A percentile compares a stretch with the other conserved stretches of the same genome.
Evolutionary conservation across 2,797 vertebrate species (phyloP).

Genomic region (Sphaeramia orbicularis): DNA sequence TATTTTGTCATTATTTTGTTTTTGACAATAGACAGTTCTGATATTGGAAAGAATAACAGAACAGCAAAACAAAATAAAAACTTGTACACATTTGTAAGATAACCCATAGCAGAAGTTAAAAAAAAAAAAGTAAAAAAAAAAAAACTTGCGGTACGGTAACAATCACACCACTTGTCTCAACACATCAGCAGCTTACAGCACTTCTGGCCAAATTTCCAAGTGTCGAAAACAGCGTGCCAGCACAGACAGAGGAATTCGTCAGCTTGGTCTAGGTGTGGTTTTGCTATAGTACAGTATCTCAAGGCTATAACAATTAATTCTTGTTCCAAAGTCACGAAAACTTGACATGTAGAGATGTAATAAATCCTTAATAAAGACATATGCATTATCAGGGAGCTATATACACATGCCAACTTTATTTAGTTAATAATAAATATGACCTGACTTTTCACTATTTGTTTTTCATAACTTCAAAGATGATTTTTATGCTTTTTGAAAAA

Average conservation of each 20-base stretch:
- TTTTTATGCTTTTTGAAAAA: no score
- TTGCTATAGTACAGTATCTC: constrained; percentile 28
- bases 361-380: constrained; percentile 15
- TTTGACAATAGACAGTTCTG: constrained; percentile 5
- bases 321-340: constrained; percentile 13
- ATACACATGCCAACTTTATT: no score
- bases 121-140: background rate
- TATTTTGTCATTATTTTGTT: background rate
- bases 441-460: no score
- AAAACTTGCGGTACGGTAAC: constrained; percentile 2
- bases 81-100: background rate
- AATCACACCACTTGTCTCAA: constrained; percentile 28
- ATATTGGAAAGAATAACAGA: background rate
- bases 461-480: no score
- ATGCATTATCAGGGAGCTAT: no score
- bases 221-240: constrained; percentile 56
- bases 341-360: constrained; percentile 1
- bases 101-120: no score
- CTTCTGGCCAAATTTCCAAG: constrained; percentile 21
- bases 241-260: constrained; percentile 67
- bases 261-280: constrained; percentile 32
- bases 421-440: no score
- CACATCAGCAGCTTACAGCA: constrained; percentile 20
- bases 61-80: background rate
- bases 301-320: constrained; percentile 19